phyloP scores from a whole-genome alignment of 1,140 invertebrate species.

The Brachionus calyciflorus region DNA sequence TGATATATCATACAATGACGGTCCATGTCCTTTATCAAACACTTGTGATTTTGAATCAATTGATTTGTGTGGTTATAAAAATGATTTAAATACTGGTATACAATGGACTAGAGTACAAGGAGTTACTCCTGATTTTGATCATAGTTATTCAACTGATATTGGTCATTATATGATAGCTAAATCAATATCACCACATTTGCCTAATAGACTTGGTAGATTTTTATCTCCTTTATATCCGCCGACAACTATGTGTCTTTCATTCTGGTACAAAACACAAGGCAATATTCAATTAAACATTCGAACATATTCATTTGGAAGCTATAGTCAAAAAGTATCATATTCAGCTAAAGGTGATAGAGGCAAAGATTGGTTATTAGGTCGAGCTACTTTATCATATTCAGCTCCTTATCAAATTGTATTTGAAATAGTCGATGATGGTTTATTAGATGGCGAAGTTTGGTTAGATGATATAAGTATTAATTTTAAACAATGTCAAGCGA shows the following conservation, averaged over 20 bases:
- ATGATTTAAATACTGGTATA: conserved; percentile 47
- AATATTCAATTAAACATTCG: conserved; percentile 18
- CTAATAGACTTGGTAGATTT: background rate
- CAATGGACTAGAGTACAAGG: background rate
- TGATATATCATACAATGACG: conserved; percentile 51
- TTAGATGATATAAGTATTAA: conserved; percentile 20
- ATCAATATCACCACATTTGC: background rate
- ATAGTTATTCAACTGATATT: background rate
- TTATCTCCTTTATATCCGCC: conserved; percentile 14
- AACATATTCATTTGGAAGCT: conserved; percentile 43
- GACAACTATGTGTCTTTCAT: background rate
- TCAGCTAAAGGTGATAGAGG: background rate
- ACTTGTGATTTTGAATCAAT: conserved; percentile 27
- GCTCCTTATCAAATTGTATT: conserved; percentile 42
- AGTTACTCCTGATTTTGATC: background rate
- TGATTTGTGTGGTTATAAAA: conserved; percentile 55
- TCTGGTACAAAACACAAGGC: conserved; percentile 22
- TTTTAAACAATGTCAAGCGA: conserved; percentile 1
- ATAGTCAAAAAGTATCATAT: background rate
- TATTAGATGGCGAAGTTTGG: background rate
- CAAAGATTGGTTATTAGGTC: conserved; percentile 18
- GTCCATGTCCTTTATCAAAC: conserved; percentile 50
- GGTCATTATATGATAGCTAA: conserved; percentile 35
- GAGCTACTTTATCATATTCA: background rate
- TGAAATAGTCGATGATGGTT: conserved; percentile 1